These are phyloP conservation scores for Willowsia nigromaculata DNA, from an alignment of 2,888 invertebrate genomes.

Conservation along the genomic window DNA sequence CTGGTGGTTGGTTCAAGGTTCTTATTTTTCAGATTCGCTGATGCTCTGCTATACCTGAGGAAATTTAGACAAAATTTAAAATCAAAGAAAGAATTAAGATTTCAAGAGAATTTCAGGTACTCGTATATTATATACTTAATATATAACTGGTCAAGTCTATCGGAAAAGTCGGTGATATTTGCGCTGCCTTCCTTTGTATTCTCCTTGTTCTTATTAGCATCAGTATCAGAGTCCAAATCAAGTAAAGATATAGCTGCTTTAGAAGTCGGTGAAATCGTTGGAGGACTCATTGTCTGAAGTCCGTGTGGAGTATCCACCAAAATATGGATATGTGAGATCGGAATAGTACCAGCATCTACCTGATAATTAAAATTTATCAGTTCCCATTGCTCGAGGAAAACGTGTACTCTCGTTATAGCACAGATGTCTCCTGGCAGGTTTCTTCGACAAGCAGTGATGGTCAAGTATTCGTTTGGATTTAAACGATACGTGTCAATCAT, in stretches of 20 bases:
- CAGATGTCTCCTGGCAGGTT: slow-evolving; percentile 99
- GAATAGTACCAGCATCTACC: slow-evolving; percentile 97
- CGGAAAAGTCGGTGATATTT: slow-evolving; percentile 86
- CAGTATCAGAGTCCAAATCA: slow-evolving; percentile 88
- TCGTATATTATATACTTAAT: no score
- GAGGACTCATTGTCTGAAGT: slow-evolving; percentile 92
- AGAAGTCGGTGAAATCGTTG: slow-evolving; percentile 88
- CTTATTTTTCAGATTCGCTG: slow-evolving; percentile 87
- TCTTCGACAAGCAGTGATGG: slow-evolving; percentile 97
- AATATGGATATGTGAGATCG: slow-evolving; percentile 99
- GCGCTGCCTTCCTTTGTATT: slow-evolving; percentile 82
- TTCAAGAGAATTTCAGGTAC: no score
- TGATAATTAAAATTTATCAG: slow-evolving; percentile 99
- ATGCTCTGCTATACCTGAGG: slow-evolving; percentile 86
- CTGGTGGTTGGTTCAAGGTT: slow-evolving; percentile 89
- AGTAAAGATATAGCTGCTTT: slow-evolving; percentile 89
- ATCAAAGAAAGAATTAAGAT: not conserved
- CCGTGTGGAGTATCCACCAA: slow-evolving; percentile 99
- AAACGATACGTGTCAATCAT: slow-evolving; percentile 99
- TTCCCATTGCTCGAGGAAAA: slow-evolving; percentile 99
- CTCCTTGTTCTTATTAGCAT: slow-evolving; percentile 81
- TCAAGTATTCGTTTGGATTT: slow-evolving; percentile 98
- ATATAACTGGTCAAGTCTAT: slow-evolving; percentile 95
- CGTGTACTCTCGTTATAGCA: slow-evolving; percentile 99
- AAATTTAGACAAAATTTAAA: no score